Percentiles rank a stretch among this genome's conserved stretches.
Evolutionary conservation across 2,797 vertebrate genomes (phyloP).

Genomic region (Tenualosa ilisha): DNA sequence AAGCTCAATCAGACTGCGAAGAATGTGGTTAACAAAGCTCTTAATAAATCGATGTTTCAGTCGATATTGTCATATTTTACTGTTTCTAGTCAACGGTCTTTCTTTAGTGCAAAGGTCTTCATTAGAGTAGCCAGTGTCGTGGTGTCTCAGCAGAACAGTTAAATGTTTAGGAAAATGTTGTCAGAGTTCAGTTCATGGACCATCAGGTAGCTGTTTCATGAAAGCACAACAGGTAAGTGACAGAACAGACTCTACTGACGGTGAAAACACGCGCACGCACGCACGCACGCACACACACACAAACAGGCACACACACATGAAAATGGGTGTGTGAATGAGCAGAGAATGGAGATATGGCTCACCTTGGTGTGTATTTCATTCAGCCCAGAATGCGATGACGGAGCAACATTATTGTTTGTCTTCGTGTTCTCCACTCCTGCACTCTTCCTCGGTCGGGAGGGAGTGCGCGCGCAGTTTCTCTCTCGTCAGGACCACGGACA

Average conservation of each 20-base stretch:
- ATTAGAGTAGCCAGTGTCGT: background rate
- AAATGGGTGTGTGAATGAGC: background rate
- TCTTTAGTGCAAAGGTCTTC: too few relatives aligned
- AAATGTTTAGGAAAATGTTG: background rate
- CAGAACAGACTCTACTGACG: background rate
- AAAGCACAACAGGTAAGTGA: too few relatives aligned
- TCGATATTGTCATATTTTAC: too few relatives aligned
- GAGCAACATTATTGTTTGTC: background rate
- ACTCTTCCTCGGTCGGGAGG: constrained; percentile 14
- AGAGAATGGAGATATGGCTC: background rate
- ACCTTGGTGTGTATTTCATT: background rate
- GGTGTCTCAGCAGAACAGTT: background rate
- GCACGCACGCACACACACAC: too few relatives aligned
- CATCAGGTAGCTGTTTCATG: background rate
- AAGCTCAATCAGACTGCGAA: background rate
- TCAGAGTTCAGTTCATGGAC: background rate
- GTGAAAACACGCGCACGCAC: background rate
- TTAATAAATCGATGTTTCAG: too few relatives aligned
- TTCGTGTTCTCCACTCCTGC: constrained; percentile 22
- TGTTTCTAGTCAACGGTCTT: too few relatives aligned
- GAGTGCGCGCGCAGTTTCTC: constrained; percentile 52
- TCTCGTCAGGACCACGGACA: constrained; percentile 88
- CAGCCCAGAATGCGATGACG: background rate
- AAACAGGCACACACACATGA: background rate
- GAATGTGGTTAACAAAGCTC: background rate